Evolutionary conservation across 2,797 vertebrate species (phyloP), one percentile per base, ranked within the genome.

Genomic region (Amblyopsis hoosieri): DNA sequence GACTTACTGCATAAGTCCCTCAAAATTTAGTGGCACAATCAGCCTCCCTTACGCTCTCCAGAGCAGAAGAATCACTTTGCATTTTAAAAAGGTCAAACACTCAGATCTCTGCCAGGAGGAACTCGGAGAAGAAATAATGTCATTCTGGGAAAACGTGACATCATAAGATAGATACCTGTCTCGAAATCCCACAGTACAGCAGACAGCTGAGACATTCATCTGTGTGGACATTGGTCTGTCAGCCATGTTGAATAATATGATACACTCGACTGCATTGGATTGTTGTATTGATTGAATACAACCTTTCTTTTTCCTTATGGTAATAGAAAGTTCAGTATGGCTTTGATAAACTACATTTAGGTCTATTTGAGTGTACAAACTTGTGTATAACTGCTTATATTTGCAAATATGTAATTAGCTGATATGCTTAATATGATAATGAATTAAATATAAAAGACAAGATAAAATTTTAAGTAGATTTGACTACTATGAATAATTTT

Each of bases 51-150:
- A 90, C 86, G 69, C 83, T 89, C 88, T 89, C 85, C 75, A 81
- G 84, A 92, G 87, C 82, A 87, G 84, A 84, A 87, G 86, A 90
- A 91, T 91, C 67, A 80, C 84, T 92, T 92, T 91, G 89, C 90
- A 92, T 92, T 92, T 92, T 92, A 87, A 92, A 92, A 92, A 92
- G 90, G 90, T 92, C 89, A 92, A 87, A 91, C 83, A 86, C 86
- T 90, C 84, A 89, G 86, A 90, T 91, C 81, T 88, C 79, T 87
- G 87, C 88, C 86, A 89, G 85, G 79, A 89, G 85, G 83, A 90
- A 87, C 77, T 85, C 88, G 83, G 85, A 80, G 81, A 86, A 86
- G 83, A 89, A 88, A 90, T 86, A 85, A 88, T 87, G 87, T 88
- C 81, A 82, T 81, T 85, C 85, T 78, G 80, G 81, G 87, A 84